Evolutionary conservation across 2,113 vertebrate genomes (phyloP), one percentile per base, ranked within the genome.

Genomic region (Zosterops borbonicus): DNA sequence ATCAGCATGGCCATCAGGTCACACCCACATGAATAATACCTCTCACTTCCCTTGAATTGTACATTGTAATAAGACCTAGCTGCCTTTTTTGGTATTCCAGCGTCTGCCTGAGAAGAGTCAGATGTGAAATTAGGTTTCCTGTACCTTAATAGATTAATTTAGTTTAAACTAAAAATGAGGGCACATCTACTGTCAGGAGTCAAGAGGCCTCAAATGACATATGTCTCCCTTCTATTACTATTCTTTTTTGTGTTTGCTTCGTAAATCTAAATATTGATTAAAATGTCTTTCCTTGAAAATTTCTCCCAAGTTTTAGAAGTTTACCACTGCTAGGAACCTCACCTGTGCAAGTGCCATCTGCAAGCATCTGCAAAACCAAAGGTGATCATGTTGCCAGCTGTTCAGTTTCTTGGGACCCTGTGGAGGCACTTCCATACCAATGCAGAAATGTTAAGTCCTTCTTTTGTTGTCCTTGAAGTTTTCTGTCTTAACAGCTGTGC

Each of bases 11-110:
- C 92, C 87, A 91, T 90, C 69, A 77, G 83, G 89, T 95, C 95
- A 95, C 97, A 97, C 95, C 96, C 96, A 94, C 96, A 85, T 92
- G 92, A 97, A 96, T 96, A 97, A 97, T 97, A 89, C 87, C 87
- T 89, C 94, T 97, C 77, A 89, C 90, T 97, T 97, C 95, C 97
- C 90, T 94, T 92, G 67, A 95, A 95, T 69, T 97, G 96, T 96
- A 80, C 79, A 83, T 95, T 96, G 96, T 87, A 90, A 97, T 88
- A 96, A 95, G 87, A 95, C 73, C 53, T 70, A 77, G 50, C 89
- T 96, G 95, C 92, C 95, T 95, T 95, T 96, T 97, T 95, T 18
- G 39, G 93, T 78, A 89, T 96, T 94, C 70, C 82, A 96, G 65
- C 5, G 0, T 71, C 93, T 94, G 90, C 73, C 63, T 6, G 28